Evolutionary conservation across 2,888 invertebrate genomes (phyloP).

Genomic region (Prosapia bicincta): DNA sequence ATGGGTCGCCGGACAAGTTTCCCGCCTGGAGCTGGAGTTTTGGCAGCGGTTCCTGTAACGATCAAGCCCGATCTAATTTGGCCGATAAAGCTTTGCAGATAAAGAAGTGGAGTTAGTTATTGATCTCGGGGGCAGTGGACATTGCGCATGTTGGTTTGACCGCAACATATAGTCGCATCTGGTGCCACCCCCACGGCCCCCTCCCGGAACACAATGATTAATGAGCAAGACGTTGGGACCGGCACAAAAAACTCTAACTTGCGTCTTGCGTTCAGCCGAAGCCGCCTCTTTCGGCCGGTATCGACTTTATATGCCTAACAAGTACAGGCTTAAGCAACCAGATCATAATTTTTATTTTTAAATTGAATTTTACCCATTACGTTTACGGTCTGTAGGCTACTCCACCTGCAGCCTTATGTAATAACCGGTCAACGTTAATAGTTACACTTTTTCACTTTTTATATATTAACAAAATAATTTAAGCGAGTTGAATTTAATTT

Average conservation of each 20-base stretch:
- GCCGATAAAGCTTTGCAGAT: neutral
- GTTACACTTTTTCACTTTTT: too few species aligned
- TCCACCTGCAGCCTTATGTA: too few species aligned
- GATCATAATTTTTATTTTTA: too few species aligned
- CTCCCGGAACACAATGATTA: neutral
- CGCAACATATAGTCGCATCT: conserved; percentile 2
- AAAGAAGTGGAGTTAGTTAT: neutral
- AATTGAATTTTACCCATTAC: too few species aligned
- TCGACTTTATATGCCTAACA: too few species aligned
- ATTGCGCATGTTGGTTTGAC: neutral
- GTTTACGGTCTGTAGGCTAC: too few species aligned
- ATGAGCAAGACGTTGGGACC: neutral
- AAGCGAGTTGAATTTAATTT: too few species aligned
- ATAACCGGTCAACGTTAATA: too few species aligned
- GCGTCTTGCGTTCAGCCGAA: neutral
- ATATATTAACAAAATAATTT: too few species aligned
- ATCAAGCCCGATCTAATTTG: neutral
- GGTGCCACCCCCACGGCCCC: neutral
- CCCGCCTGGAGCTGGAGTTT: neutral
- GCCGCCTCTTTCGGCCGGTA: neutral
- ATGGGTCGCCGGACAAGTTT: neutral
- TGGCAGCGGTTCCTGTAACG: neutral
- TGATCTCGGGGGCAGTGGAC: neutral
- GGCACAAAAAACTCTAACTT: neutral
- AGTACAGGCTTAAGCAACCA: too few species aligned